Conservation (phyloP, 1,140 invertebrate genomes). For the Lerema accius region DNA sequence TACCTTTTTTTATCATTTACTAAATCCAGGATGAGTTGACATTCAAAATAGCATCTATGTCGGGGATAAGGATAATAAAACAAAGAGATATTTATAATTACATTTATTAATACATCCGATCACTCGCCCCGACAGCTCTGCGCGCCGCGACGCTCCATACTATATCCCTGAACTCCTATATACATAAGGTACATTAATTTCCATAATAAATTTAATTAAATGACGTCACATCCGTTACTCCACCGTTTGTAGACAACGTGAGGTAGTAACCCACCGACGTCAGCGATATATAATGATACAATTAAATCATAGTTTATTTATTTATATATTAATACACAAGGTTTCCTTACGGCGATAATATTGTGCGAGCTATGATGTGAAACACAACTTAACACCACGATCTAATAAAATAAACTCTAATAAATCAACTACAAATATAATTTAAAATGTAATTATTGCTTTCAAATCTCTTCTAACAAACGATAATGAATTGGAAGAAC, state of each 20-base stretch:
- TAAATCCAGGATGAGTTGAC: no score
- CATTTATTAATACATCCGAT: constrained; percentile 17
- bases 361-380: constrained; percentile 20
- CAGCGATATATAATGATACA: constrained; percentile 8
- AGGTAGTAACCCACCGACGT: no score
- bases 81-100: constrained; percentile 10
- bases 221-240: background rate
- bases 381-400: constrained; percentile 11
- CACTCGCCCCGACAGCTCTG: background rate
- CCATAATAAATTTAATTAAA: constrained; percentile 2
- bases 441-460: constrained; percentile 46
- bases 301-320: constrained; percentile 14
- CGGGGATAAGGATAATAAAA: no score
- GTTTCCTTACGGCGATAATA: constrained; percentile 1
- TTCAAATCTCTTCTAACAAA: constrained; percentile 38
- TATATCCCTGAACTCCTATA: constrained; percentile 25
- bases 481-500: constrained; percentile 37
- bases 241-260: no score
- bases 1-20: no score
- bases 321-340: constrained; percentile 14
- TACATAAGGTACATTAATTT: constrained; percentile 25
- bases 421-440: constrained; percentile 47
- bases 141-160: background rate
- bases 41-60: no score
- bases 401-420: constrained; percentile 37